phyloP scores from a whole-genome alignment of 2,888 invertebrate genomes.

The Ernsta delagoae region DNA sequence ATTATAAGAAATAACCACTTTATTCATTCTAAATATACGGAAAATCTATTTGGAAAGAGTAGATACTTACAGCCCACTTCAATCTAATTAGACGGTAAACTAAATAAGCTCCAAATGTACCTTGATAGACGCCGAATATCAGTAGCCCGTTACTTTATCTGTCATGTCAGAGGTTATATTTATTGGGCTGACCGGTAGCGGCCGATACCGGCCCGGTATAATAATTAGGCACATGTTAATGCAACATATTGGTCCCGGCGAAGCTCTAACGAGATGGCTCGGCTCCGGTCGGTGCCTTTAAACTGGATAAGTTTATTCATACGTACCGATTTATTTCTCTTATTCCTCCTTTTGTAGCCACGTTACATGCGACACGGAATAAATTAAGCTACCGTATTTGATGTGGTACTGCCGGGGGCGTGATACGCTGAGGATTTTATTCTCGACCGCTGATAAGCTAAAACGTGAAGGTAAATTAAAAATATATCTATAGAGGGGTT shows the following conservation, averaged over 20 bases:
- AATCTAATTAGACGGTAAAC: no score
- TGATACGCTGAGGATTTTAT: no score
- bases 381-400: constrained; percentile 81
- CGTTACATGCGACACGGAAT: constrained; percentile 68
- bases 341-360: constrained; percentile 48
- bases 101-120: background rate
- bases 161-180: constrained; percentile 37
- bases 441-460: no score
- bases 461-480: no score
- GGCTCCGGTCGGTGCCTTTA: constrained; percentile 47
- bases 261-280: constrained; percentile 33
- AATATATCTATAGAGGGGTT: no score
- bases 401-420: constrained; percentile 49
- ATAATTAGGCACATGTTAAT: constrained; percentile 38
- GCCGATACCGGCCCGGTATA: constrained; percentile 25
- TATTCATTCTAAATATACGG: no score
- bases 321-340: constrained; percentile 49
- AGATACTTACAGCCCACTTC: no score
- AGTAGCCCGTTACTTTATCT: constrained; percentile 36
- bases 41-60: no score
- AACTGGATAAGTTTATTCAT: constrained; percentile 60
- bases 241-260: constrained; percentile 32
- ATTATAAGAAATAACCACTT: no score
- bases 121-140: constrained; percentile 30
- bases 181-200: constrained; percentile 22